Percentiles rank a stretch among this genome's conserved stretches.
phyloP scores from a whole-genome alignment of 2,888 invertebrate genomes.

The Caradrina kadenii region DNA sequence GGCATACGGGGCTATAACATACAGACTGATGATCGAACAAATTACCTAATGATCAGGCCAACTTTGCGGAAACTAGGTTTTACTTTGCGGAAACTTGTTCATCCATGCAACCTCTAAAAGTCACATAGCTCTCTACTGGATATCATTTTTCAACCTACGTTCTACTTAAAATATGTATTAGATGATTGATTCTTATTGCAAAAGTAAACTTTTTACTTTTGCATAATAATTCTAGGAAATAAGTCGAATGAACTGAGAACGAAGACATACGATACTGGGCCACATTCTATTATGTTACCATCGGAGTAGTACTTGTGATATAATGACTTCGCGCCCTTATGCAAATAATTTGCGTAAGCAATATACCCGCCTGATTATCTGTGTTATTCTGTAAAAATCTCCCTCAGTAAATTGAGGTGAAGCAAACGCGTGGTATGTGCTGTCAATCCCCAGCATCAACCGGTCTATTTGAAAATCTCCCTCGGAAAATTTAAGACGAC shows the following conservation, averaged over 20 bases:
- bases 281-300: constrained; percentile 8
- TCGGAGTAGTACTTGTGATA: neutral
- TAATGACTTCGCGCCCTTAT: neutral
- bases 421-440: too few species aligned
- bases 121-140: neutral
- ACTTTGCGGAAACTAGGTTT: neutral
- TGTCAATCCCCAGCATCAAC: too few species aligned
- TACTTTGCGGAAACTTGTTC: neutral
- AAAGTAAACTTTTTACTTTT: too few species aligned
- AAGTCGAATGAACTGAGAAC: constrained; percentile 13
- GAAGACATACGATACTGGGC: constrained; percentile 20
- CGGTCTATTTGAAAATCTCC: too few species aligned
- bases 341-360: constrained; percentile 2
- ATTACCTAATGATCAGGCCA: neutral
- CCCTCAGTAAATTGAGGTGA: too few species aligned
- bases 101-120: neutral
- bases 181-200: neutral
- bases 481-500: too few species aligned
- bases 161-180: neutral
- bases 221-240: constrained; percentile 26
- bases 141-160: too few species aligned
- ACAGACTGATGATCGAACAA: neutral
- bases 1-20: neutral
- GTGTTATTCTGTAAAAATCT: too few species aligned
- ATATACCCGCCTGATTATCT: neutral